Evolutionary conservation across 2,888 invertebrate genomes (phyloP), one percentile per base, ranked within the genome.

Genomic region (Neoitamus cyanurus): DNA sequence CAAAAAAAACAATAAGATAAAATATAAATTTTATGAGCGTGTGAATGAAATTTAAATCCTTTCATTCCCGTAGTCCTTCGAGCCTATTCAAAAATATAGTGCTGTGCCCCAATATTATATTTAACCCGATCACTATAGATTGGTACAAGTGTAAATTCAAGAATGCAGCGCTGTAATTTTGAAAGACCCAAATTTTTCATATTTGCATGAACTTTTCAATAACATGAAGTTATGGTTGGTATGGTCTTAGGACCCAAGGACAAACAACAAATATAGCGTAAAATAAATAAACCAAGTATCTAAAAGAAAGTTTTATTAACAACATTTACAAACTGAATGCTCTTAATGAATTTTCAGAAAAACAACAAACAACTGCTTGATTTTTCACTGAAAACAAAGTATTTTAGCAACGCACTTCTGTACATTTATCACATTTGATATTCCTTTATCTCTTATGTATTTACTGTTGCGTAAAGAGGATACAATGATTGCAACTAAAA

Each of bases 401-500:
- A 20, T 78, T 78, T 58, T 78, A 42, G 31, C 78, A 78, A 48
- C 48, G 48, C 58, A 78, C 48, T 82, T 82, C 69, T 82, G 69
- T 82, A 82, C 82, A 82, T 69, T 82, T 82, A 82, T 82, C 82
- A 82, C 82, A 82, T 82, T 82, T 82, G 36, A 48, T 30, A 48
- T 78, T 20, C 36, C 25, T 75, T 75, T 37, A 37, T 34, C 20
- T 75, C 34, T 75, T 20, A 75, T 13, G 28, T 28, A 82, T 7
- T 37, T 42, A 15, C 42, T 28, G 15, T 28, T 80, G 11, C 7
- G 31, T 25, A 30, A 25, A 37, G 7, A 58, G 0, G 0, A 20
- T 15, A 58, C 58, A 80, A 20, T 31, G 20, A 58, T 34, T 34
- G 34, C 34, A 15, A 34, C 28, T 31, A 69, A 69, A 11, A 69